Evolutionary conservation across 1,140 invertebrate species (phyloP), one percentile per base, ranked within the genome.

Genomic region (Microplitis mediator): DNA sequence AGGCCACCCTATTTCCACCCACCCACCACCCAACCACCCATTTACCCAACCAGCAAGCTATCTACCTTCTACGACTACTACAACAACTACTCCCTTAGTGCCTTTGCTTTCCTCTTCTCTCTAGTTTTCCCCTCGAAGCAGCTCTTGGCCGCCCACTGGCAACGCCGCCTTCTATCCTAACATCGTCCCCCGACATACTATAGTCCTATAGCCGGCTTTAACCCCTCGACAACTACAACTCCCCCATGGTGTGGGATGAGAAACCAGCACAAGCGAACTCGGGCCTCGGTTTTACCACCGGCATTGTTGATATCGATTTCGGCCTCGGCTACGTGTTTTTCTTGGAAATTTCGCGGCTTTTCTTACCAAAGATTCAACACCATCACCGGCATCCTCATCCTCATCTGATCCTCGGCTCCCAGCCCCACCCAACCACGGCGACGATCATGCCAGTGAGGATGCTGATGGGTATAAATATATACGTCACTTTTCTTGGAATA

Each of bases 241-340:
- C 45, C 64, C 36, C 69, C 56, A 32, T 9, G 50, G 14, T 36
- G 4, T 52, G 32, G 23, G 35, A 11, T 31, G 65, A 23, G 23
- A 74, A 56, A 36, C 45, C 66, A 72, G 65, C 69, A 60, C 51
- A 65, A 80, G 82, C 23, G 23, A 23, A 23, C 23, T 23, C 23
- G 23, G 23, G 74, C 83, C 81, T 81, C 77, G 78, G 74, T 82
- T 82, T 82, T 80, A 78, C 77, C 78, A 76, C 79, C 54, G 74
- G 75, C 77, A 84, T 84, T 83, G 83, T 82, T 81, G 78, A 72
- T 85, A 85, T 84, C 80, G 84, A 85, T 85, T 85, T 76, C 50
- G 71, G 45, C 75, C 76, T 76, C 77, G 23, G 23, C 74, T 75
- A n/a, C 79, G 77, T 80, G 76, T 85, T 84, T 85, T 85, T 83